Base-by-base conservation (phyloP, 1,140 invertebrate genomes). In the Bombus cullumanus region DNA sequence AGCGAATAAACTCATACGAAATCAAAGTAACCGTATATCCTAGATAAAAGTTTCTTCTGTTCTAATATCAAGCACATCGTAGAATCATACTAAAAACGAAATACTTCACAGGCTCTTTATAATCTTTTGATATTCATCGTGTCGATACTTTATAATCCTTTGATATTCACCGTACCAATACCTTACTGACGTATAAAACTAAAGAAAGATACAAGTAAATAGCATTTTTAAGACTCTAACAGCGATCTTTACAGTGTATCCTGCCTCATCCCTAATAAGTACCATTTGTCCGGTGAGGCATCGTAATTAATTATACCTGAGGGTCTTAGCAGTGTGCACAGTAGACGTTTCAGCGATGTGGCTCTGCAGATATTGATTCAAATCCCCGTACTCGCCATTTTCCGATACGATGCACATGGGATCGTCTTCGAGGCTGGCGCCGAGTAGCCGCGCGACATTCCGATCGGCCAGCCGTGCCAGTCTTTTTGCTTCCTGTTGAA, bases 401-500 rank as follows among this genome's bases (percentile, higher is more conserved):
- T 97, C 97, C 88, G 96, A 95, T 77, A 97, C 96, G 88, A 97
- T 95, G 92, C 96, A 97, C 83, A 97, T 96, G 37, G 97, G 97
- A 90, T 98, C 97, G 81, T 97, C 96, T 43, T 96, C 94, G 89
- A 98, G 96, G 87, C 97, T 97, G 80, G 97, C 97, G 62, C 98
- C 98, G 41, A 98, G 95, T 81, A 98, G 95, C 66, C 96, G 96
- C 57, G 97, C 97, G 88, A 98, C 96, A 94, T 98, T 98, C 28
- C 96, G 96, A 94, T 98, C 97, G 87, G 96, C 96, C 28, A 98
- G 96, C 86, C 96, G 96, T 22, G 97, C 96, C 92, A 98, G 95
- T 74, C 96, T 96, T 91, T 97, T 97, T 74, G 98, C 97, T 94
- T 98, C 98, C 92, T 95, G 92, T 91, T 95, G 95, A 93, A 97